Evolutionary conservation across 2,888 invertebrate species (phyloP), one percentile per base, ranked within the genome.

Genomic region (Vesta saturnalis): DNA sequence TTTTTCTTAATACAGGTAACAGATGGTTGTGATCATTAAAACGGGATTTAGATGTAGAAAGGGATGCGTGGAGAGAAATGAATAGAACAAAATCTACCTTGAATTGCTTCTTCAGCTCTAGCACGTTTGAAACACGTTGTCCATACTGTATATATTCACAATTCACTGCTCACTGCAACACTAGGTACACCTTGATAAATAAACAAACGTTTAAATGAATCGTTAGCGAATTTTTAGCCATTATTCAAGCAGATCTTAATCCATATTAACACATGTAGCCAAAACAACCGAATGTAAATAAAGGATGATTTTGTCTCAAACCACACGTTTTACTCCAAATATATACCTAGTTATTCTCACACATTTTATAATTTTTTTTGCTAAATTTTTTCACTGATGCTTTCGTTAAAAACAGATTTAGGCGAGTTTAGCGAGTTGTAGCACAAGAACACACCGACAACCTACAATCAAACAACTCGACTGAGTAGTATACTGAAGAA

Each of bases 91-190:
- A n/a, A 47, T 49, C 23, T 70, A 70, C 70, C 70, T 70, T 70
- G 47, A 63, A 39, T 67, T 57, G 60, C 49, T 47, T 67, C 52
- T 64, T 67, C 61, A 64, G 60, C 64, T n/a, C n/a, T n/a, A 70
- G 55, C 21, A 57, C 49, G 23, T 70, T 57, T 55, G 61, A 55
- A 60, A 64, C 64, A 70, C 67, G 35, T 67, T 60, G 64, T 58
- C 60, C 70, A 67, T 70, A 70, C 35, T 60, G 67, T 64, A 47
- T 61, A 47, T 70, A 66, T 43, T 64, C 67, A 70, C 61, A 55
- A 56, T 47, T 21, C 64, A 64, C 64, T 54, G 55, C 49, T 60
- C 69, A 69, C 69, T 67, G 62, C 18, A 62, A 62, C 64, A 67
- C 70, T 60, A 15, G 56, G 14, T 59, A 58, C 68, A 68, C 68